These are phyloP conservation scores for Prenolepis imparis DNA, from an alignment of 2,888 invertebrate genomes.

Conservation along the genomic window DNA sequence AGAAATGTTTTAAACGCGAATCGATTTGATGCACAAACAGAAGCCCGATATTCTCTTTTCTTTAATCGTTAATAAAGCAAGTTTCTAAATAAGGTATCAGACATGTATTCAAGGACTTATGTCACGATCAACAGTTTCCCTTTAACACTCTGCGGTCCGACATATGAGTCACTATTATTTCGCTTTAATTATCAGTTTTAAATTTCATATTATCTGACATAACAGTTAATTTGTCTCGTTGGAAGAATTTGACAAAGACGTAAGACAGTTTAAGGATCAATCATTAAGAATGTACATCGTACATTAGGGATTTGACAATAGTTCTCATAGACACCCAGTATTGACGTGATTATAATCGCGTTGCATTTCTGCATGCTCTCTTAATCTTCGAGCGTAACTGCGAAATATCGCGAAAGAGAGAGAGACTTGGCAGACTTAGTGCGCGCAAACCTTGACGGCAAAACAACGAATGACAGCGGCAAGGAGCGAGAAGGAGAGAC, in stretches of 20 bases:
- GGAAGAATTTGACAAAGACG: background rate
- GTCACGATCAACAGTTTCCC: background rate
- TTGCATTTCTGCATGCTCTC: background rate
- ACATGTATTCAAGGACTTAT: background rate
- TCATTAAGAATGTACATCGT: background rate
- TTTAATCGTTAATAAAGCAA: too few species aligned
- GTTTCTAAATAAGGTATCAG: background rate
- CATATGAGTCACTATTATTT: background rate
- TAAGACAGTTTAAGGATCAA: background rate
- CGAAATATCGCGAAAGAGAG: slow-evolving; percentile 32
- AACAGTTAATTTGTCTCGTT: background rate
- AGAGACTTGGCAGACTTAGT: background rate
- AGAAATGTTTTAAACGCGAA: background rate
- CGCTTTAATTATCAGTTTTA: background rate
- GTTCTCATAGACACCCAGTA: background rate
- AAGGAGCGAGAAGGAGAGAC: background rate
- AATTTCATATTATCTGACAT: background rate
- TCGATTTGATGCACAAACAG: background rate
- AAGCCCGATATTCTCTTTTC: background rate
- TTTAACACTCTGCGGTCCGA: background rate
- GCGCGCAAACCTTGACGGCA: slow-evolving; percentile 38
- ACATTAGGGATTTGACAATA: background rate
- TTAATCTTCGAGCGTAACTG: background rate
- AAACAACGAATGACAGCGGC: background rate
- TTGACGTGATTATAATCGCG: background rate